A percentile compares a stretch with the other conserved stretches of the same genome.
Conservation (phyloP, 1,140 invertebrate genomes). For the Ceratitis capitata region DNA sequence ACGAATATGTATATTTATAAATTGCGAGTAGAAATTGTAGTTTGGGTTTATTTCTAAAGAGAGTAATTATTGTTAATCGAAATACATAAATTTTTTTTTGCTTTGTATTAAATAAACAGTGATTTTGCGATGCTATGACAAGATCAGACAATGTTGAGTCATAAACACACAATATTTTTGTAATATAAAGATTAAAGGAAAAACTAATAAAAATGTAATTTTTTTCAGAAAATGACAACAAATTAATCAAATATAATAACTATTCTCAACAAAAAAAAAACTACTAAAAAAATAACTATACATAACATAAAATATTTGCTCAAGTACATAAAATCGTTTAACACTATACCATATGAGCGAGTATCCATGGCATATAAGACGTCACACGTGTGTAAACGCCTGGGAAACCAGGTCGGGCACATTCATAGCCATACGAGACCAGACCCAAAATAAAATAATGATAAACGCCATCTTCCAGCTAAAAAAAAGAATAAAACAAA, state of each 20-base stretch:
- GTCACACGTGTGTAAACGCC: conserved; percentile 75
- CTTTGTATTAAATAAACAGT: too few relatives aligned
- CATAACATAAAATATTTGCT: too few relatives aligned
- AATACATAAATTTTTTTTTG: too few relatives aligned
- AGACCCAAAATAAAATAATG: conserved; percentile 70
- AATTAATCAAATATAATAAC: not conserved
- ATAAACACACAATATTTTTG: not conserved
- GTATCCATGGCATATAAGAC: conserved; percentile 62
- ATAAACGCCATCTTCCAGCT: conserved; percentile 51
- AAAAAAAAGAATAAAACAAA: conserved; percentile 21
- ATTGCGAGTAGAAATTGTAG: not conserved
- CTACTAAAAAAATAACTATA: too few relatives aligned
- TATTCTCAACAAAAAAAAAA: too few relatives aligned
- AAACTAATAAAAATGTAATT: not conserved
- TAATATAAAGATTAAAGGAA: not conserved
- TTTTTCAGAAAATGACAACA: not conserved
- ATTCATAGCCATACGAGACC: conserved; percentile 77
- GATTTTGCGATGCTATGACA: too few relatives aligned
- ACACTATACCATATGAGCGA: conserved; percentile 44
- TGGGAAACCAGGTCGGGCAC: conserved; percentile 74
- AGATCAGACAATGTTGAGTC: too few relatives aligned
- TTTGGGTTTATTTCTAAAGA: not conserved
- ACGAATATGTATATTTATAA: too few relatives aligned
- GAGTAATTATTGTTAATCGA: not conserved
- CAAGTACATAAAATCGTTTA: too few relatives aligned